Evolutionary conservation across 2,888 invertebrate genomes (phyloP).

Genomic region (Ennomos erosarius): DNA sequence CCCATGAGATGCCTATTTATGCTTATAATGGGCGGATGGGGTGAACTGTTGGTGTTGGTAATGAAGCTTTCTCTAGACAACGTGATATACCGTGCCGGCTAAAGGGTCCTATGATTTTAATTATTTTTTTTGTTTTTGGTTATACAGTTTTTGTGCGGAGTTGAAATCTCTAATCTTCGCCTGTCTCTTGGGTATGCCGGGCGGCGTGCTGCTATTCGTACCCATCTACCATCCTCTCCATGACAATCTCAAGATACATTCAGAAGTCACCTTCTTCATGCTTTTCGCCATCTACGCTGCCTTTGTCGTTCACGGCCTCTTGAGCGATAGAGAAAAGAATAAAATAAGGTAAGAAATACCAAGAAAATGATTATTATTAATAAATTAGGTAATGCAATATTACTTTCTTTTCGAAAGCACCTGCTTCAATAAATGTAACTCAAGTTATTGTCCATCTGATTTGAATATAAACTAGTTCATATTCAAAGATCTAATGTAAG

Average conservation of each 20-base stretch:
- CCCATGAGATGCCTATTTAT: too few relatives aligned
- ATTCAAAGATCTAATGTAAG: too few relatives aligned
- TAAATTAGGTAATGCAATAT: too few relatives aligned
- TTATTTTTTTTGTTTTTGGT: background rate
- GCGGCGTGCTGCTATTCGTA: slow-evolving; percentile 89
- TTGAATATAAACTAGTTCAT: too few relatives aligned
- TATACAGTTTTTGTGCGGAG: slow-evolving; percentile 55
- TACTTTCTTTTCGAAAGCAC: too few relatives aligned
- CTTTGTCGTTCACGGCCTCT: slow-evolving; percentile 86
- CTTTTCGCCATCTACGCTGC: slow-evolving; percentile 86
- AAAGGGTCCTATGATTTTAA: background rate
- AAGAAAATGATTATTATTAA: background rate
- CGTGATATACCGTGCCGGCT: too few relatives aligned
- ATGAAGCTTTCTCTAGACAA: too few relatives aligned
- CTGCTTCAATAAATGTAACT: too few relatives aligned
- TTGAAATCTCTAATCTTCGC: slow-evolving; percentile 81
- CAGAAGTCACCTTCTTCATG: slow-evolving; percentile 89
- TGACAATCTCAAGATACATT: slow-evolving; percentile 87
- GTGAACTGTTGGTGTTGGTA: too few relatives aligned
- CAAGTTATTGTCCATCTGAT: too few relatives aligned
- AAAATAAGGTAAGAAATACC: slow-evolving; percentile 61
- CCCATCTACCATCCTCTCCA: slow-evolving; percentile 92
- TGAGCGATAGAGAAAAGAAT: slow-evolving; percentile 67
- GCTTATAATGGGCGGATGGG: too few relatives aligned
- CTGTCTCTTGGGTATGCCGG: slow-evolving; percentile 88